Evolutionary conservation across 35 echinoderm and acorn worm species (phyloP), one percentile per base, ranked within the genome.

Genomic region (Anneissia japonica): DNA sequence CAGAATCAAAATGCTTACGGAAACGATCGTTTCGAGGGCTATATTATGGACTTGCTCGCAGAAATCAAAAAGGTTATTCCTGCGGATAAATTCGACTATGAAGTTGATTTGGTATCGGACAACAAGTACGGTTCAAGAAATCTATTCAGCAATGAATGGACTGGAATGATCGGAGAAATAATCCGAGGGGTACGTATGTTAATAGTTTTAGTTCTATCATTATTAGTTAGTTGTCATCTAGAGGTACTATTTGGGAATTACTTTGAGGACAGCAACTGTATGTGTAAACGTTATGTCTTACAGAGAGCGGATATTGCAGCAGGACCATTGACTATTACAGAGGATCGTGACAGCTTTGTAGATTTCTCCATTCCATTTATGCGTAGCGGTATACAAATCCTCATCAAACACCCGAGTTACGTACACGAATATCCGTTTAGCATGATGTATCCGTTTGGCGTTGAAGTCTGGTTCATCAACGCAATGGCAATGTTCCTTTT

Each of bases 301-400:
- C 90, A 97, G 95, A 97, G 91, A 97, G 95, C 92, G 72, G 95
- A 97, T 41, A 91, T 97, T 33, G 95, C 95, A 73, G 95, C 95
- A 30, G 95, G 91, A 38, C 95, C 95, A 21, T 79, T 97, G 76
- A 97, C 91, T 9, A 91, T 97, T 7, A 93, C 95, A 11, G 88
- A 83, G 0, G 91, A 97, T 31, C 88, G 95, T 82, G 91, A 93
- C 37, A 35, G 32, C 23, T 88, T 85, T 34, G 91, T 97, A 0
- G 95, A 97, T 30, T 97, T 97, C 83, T 91, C 95, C 76, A 93
- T 91, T 31, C 92, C 95, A 0, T 97, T 93, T 85, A 93, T 93
- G 95, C 91, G 91, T 39, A 88, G 91, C 32, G 91, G 91, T 40
- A 92, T 97, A 39, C 90, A 93, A 32, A 78, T 97, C 36, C 82